Base-by-base conservation (phyloP, 2,113 vertebrate species). In the Ploceus nigricollis region DNA sequence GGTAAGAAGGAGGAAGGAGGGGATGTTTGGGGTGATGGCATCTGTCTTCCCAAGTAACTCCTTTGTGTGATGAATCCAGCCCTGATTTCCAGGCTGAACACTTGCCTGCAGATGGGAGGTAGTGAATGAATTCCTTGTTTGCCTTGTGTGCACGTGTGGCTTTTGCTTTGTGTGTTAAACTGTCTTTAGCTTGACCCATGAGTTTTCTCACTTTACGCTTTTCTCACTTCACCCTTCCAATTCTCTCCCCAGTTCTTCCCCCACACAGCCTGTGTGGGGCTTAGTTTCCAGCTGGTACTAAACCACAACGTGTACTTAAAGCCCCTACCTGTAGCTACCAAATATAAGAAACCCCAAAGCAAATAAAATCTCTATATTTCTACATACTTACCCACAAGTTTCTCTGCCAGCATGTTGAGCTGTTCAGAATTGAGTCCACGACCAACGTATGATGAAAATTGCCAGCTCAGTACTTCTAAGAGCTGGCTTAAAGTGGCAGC, bases 401-500 rank as follows among this genome's bases (percentile, higher is more conserved):
- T 99, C 90, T 99, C 99, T 64, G 98, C 98, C 96, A 99, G 98
- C 99, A 99, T 99, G 65, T 77, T 97, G 65, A 99, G 98, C 94
- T 99, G 99, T 40, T 99, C 99, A 39, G 98, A 98, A 97, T 99
- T 99, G 73, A 99, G 99, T 42, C 99, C 99, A 33, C 98, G 98
- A 19, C 99, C 99, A 0, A 99, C 98, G 0, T 99, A 99, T 0
- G 99, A 99, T 31, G 98, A 99, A 95, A 99, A 99, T 86, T 99
- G 99, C 99, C 99, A 99, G 97, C 99, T 99, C 87, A 99, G 96
- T 35, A 99, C 99, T 97, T 99, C 99, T 19, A 99, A 98, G 47
- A 99, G 98, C 95, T 99, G 99, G 89, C 97, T 98, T 98, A 99
- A 98, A 58, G 98, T 98, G 79, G 98, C 98, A 78, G 98, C 92